Conservation (phyloP, 2,888 invertebrate species). For the Gnatocerus cornutus region DNA sequence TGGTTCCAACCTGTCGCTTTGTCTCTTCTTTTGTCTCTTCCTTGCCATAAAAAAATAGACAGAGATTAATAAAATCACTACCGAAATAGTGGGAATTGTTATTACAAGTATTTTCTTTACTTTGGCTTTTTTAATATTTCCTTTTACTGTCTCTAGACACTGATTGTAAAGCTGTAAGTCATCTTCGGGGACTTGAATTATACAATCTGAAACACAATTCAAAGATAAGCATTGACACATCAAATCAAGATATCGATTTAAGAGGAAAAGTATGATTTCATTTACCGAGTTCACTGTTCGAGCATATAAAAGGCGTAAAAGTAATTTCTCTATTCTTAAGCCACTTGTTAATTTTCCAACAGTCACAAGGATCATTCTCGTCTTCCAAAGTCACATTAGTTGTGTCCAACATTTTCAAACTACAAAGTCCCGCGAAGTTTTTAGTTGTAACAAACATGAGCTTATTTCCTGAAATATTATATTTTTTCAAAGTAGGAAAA, state of each 20-base stretch:
- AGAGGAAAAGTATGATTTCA: too few species aligned
- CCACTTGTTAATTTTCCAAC: conserved; percentile 66
- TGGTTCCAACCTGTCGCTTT: background rate
- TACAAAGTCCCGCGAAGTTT: conserved; percentile 67
- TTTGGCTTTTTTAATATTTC: conserved; percentile 22
- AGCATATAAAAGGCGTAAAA: conserved; percentile 62
- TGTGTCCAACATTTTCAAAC: conserved; percentile 62
- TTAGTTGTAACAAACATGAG: conserved; percentile 57
- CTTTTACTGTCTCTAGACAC: conserved; percentile 22
- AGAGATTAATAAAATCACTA: conserved; percentile 1
- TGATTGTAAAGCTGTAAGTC: conserved; percentile 32
- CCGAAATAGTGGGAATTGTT: conserved; percentile 3
- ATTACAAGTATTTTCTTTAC: conserved; percentile 32
- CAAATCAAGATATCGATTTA: too few species aligned
- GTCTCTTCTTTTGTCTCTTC: background rate
- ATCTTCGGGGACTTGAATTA: conserved; percentile 23
- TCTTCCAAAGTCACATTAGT: conserved; percentile 62
- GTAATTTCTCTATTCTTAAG: conserved; percentile 60
- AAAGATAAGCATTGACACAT: too few species aligned
- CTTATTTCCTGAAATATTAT: conserved; percentile 66
- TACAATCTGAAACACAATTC: conserved; percentile 36
- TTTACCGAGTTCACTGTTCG: conserved; percentile 58
- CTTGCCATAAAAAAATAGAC: background rate
- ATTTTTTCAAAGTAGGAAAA: conserved; percentile 61
- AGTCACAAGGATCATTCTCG: conserved; percentile 63